Evolutionary conservation across 2,888 invertebrate species (phyloP).

Genomic region (Morinoia aosen): DNA sequence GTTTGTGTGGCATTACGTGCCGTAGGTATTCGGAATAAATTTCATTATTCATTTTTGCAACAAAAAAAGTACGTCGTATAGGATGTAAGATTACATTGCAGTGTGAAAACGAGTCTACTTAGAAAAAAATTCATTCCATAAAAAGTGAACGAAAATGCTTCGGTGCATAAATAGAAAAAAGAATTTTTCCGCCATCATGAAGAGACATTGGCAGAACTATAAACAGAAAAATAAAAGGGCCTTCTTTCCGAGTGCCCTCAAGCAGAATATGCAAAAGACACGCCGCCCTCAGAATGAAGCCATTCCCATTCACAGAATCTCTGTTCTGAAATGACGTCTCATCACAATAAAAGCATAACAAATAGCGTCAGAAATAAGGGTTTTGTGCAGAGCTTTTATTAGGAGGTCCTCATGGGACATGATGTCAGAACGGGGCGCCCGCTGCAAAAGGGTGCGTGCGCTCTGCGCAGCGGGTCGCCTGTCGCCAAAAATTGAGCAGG

Average conservation of each 20-base stretch:
- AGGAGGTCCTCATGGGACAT: not conserved
- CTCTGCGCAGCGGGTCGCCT: not conserved
- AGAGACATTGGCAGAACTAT: not conserved
- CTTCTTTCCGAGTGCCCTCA: not conserved
- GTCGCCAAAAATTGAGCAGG: not conserved
- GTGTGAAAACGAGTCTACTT: not conserved
- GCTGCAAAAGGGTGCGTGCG: not conserved
- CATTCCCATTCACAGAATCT: constrained; percentile 48
- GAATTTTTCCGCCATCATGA: not conserved
- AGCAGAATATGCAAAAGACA: constrained; percentile 47
- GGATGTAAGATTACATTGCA: no score
- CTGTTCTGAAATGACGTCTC: constrained; percentile 50
- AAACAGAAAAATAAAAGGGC: not conserved
- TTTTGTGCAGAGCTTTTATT: not conserved
- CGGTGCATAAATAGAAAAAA: not conserved
- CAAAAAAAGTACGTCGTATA: no score
- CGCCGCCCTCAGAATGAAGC: constrained; percentile 7
- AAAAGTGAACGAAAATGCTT: not conserved
- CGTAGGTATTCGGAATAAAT: no score
- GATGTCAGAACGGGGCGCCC: not conserved
- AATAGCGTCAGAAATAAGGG: constrained; percentile 33
- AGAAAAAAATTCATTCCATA: not conserved
- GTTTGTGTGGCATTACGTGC: no score
- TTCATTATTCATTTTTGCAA: no score
- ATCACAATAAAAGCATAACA: constrained; percentile 53